These are phyloP conservation scores for Columba livia DNA, from an alignment of 2,113 vertebrate species.

Conservation along the genomic window DNA sequence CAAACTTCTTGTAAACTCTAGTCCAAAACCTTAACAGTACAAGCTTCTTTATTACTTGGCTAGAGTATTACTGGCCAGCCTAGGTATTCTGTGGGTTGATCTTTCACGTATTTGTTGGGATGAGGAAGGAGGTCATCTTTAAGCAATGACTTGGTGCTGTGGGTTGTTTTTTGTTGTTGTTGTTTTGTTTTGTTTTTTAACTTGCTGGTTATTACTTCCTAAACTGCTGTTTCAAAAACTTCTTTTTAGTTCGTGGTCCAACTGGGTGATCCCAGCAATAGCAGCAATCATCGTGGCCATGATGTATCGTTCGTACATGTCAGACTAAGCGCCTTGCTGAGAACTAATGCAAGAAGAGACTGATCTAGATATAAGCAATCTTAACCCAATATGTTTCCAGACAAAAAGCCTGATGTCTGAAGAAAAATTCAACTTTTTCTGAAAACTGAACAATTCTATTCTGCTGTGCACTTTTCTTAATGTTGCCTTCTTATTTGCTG, in stretches of 20 bases:
- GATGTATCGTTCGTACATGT: slow-evolving; percentile 83
- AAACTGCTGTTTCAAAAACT: slow-evolving; percentile 24
- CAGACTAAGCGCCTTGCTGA: slow-evolving; percentile 66
- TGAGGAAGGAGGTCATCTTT: background rate
- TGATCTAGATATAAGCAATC: slow-evolving; percentile 9
- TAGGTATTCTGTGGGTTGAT: background rate
- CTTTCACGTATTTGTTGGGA: background rate
- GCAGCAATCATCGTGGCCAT: slow-evolving; percentile 80
- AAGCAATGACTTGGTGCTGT: background rate
- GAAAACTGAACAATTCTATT: slow-evolving; percentile 23
- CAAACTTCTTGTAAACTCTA: background rate
- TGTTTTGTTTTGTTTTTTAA: background rate
- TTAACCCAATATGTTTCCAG: background rate
- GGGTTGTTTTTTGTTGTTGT: too few relatives aligned
- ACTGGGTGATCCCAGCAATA: slow-evolving; percentile 84
- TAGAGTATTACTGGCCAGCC: background rate
- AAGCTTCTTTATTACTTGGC: background rate
- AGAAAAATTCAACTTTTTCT: background rate
- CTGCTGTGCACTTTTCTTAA: slow-evolving; percentile 43
- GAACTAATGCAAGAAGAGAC: slow-evolving; percentile 1
- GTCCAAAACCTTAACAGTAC: background rate
- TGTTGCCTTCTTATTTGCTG: slow-evolving; percentile 61
- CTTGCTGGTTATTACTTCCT: background rate
- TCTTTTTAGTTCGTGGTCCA: slow-evolving; percentile 84
- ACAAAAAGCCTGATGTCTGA: slow-evolving; percentile 17